Evolutionary conservation across 2,888 invertebrate genomes (phyloP).

Genomic region (Aleiodes leptofemur): DNA sequence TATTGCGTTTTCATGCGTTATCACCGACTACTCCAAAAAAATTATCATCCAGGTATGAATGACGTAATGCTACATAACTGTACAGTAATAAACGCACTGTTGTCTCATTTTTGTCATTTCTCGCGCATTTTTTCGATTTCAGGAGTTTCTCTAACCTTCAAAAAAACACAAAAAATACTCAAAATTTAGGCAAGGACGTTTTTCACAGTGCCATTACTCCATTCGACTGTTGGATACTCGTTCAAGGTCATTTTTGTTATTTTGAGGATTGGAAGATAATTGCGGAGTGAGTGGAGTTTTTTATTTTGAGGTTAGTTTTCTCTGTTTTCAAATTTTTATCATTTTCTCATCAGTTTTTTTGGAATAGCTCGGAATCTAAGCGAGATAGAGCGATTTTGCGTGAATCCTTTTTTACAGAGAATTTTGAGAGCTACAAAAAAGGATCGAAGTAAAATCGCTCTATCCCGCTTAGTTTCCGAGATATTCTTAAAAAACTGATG

Average conservation of each 20-base stretch:
- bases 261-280: background rate
- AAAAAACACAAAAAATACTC: too few species aligned
- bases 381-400: too few species aligned
- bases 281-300: background rate
- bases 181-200: too few species aligned
- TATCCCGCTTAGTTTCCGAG: background rate
- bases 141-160: background rate
- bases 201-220: too few species aligned
- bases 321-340: background rate
- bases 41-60: slow-evolving; percentile 18
- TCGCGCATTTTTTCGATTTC: background rate
- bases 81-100: slow-evolving; percentile 16
- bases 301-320: slow-evolving; percentile 4
- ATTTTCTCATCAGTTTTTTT: too few species aligned
- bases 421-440: too few species aligned
- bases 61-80: slow-evolving; percentile 4
- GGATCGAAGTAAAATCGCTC: too few species aligned
- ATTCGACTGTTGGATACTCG: background rate
- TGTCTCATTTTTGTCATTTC: slow-evolving; percentile 2
- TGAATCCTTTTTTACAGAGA: too few species aligned
- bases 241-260: slow-evolving; percentile 9
- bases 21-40: too few species aligned
- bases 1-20: background rate
- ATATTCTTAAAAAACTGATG: background rate
- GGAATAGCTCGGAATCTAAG: too few species aligned